phyloP scores from a whole-genome alignment of 2,888 invertebrate genomes.

The Callosobruchus maculatus region DNA sequence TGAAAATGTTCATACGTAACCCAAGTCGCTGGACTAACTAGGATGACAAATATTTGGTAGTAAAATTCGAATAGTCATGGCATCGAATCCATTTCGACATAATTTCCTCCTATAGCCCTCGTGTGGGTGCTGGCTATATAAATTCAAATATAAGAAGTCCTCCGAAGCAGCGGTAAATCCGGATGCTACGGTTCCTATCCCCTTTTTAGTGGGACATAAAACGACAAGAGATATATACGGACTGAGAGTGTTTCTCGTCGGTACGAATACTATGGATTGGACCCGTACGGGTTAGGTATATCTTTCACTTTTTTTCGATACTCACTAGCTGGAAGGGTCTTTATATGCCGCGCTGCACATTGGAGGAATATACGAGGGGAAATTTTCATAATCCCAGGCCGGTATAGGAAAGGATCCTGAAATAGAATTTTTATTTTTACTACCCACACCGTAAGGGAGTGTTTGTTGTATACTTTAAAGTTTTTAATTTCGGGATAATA shows the following conservation, averaged over 20 bases:
- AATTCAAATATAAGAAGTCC: background rate
- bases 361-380: background rate
- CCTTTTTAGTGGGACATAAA: background rate
- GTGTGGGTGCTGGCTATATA: background rate
- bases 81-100: background rate
- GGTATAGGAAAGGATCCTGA: no score
- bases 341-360: background rate
- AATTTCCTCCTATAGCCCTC: background rate
- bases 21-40: no score
- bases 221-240: background rate
- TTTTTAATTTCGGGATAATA: no score
- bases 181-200: background rate
- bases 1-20: no score
- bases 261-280: background rate
- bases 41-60: no score
- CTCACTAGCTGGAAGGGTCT: background rate
- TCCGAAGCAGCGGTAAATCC: background rate
- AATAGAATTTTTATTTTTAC: no score
- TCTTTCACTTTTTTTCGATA: background rate
- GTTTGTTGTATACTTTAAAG: no score
- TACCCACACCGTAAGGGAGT: no score
- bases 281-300: background rate
- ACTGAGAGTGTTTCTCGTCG: background rate
- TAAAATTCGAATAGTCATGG: background rate
- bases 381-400: background rate